Conservation (phyloP, 1,140 invertebrate genomes). For the Acromyrmex heyeri region DNA sequence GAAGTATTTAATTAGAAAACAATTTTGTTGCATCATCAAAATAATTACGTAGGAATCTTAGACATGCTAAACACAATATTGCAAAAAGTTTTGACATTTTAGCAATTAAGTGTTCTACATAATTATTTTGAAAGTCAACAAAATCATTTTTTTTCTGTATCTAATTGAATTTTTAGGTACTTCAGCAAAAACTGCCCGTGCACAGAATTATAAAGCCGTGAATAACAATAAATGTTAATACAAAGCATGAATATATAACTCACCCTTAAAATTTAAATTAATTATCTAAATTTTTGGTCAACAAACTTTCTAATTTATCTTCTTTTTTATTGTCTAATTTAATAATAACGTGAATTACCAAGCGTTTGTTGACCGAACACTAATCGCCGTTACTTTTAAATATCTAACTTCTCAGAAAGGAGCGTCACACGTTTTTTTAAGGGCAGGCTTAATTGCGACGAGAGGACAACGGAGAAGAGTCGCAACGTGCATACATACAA, state of each 20-base stretch:
- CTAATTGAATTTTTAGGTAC: too few relatives aligned
- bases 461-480: slow-evolving; percentile 46
- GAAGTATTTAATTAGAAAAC: too few relatives aligned
- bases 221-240: background rate
- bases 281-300: background rate
- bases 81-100: too few relatives aligned
- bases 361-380: slow-evolving; percentile 36
- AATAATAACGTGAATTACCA: background rate
- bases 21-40: too few relatives aligned
- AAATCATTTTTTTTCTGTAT: too few relatives aligned
- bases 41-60: too few relatives aligned
- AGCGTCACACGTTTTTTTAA: slow-evolving; percentile 32
- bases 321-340: background rate
- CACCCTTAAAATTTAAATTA: background rate
- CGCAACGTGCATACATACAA: slow-evolving; percentile 16
- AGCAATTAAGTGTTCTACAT: too few relatives aligned
- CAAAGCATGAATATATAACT: too few relatives aligned
- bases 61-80: too few relatives aligned
- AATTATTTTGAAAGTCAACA: too few relatives aligned
- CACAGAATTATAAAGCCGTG: background rate
- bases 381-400: slow-evolving; percentile 20
- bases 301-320: slow-evolving; percentile 1
- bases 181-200: too few relatives aligned
- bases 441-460: slow-evolving; percentile 46
- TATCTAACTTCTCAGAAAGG: slow-evolving; percentile 37